Evolutionary conservation across 2,888 invertebrate species (phyloP).

Genomic region (Panzeria rudis): DNA sequence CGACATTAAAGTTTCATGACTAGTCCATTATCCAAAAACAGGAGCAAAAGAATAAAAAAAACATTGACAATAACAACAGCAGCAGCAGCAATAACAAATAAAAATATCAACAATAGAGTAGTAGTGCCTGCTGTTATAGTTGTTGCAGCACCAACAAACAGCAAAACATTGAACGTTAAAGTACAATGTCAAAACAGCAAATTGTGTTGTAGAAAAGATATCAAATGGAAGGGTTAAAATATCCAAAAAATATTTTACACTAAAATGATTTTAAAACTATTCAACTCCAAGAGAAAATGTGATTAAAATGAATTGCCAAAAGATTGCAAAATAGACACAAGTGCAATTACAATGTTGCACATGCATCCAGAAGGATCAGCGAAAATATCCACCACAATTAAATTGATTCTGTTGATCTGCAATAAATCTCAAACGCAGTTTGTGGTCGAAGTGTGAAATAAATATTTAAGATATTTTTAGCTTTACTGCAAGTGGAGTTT

Average conservation of each 20-base stretch:
- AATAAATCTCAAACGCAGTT: not conserved
- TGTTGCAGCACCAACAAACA: constrained; percentile 21
- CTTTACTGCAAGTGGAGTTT: not conserved
- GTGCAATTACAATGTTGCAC: not conserved
- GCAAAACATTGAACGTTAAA: constrained; percentile 20
- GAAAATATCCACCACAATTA: not conserved
- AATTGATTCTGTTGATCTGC: not conserved
- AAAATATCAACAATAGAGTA: constrained; percentile 45
- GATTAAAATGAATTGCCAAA: constrained; percentile 7
- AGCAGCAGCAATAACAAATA: constrained; percentile 15
- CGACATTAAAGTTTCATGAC: constrained; percentile 60
- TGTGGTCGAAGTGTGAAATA: not conserved
- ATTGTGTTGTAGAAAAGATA: constrained; percentile 10
- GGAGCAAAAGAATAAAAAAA: not conserved
- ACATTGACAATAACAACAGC: constrained; percentile 22
- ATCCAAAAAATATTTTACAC: constrained; percentile 32
- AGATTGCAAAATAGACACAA: not conserved
- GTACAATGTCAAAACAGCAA: constrained; percentile 48
- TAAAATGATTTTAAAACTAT: constrained; percentile 17
- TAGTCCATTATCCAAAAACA: constrained; percentile 50
- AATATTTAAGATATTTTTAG: not conserved
- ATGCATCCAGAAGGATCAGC: not conserved
- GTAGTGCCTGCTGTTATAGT: constrained; percentile 16
- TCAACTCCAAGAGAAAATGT: not conserved
- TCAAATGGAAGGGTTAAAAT: not conserved